Evolutionary conservation across 23 tunicate species (phyloP), one percentile per base, ranked within the genome.

Genomic region (Ciona savignyi): DNA sequence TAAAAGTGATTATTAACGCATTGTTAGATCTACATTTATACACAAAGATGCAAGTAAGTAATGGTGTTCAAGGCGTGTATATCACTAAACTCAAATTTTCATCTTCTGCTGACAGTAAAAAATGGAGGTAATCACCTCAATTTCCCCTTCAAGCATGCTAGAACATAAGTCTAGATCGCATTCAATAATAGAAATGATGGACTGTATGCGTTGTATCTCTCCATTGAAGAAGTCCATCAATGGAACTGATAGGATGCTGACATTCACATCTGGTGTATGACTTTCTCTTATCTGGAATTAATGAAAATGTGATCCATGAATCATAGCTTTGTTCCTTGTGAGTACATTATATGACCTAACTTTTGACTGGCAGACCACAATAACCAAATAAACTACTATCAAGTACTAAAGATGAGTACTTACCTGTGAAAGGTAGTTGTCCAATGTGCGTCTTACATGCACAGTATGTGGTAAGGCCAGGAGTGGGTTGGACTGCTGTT

Each of bases 151-250:
- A 42, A 81, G 33, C 32, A 74, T 77, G 4, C 62, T 51, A 29
- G 82, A 34, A 62, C 80, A 77, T n/a, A 70, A 26, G 24, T 66
- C 24, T 1, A 88, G 33, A 33, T 88, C 96, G 4, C 80, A 26
- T 48, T 48, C 60, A 29, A 82, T 25, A 0, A 88, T 30, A 25
- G 62, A 29, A 33, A 81, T 29, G 4, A 77, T 74, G 34, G 78
- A 74, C 31, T 74, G 70, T 1, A 87, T 2, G 23, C 85, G 34
- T 25, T 74, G 77, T 3, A 84, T 71, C 70, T 84, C 89, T 0
- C 78, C 76, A n/a, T 73, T 22, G 65, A 75, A 84, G 31, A 84
- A 84, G 1, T 77, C 82, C 62, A 71, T 72, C 82, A 84, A 63
- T 11, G 61, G 63, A 11, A 69, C 63, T 23, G 87, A 74, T 66